Percentiles rank a stretch among this genome's conserved stretches.
Conservation (phyloP, 2,113 vertebrate genomes). For the Megaceryle torquata region DNA sequence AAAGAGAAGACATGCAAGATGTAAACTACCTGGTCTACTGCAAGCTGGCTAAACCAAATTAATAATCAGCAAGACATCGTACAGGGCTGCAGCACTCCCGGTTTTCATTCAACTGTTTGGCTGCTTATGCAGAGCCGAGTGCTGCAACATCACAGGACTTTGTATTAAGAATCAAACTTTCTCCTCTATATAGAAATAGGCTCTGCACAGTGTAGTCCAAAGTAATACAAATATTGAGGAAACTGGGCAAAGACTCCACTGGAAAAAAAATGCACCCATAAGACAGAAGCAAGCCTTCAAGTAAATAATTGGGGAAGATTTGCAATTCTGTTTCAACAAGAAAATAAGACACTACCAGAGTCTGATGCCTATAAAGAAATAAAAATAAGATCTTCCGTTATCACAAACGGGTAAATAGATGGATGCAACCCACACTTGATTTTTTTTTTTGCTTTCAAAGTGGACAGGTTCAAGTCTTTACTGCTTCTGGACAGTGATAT, state of each 20-base stretch:
- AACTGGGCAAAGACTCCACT: neutral
- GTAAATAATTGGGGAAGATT: neutral
- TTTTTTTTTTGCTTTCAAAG: neutral
- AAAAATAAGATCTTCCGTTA: neutral
- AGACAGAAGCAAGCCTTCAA: neutral
- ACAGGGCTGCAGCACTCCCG: neutral
- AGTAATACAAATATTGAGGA: neutral
- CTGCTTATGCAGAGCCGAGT: neutral
- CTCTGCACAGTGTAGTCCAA: neutral
- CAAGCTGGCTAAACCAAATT: neutral
- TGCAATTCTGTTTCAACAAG: neutral
- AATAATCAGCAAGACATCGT: rapidly evolving
- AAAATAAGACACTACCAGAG: neutral
- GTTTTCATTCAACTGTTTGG: neutral
- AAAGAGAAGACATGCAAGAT: neutral
- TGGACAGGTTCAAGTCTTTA: neutral
- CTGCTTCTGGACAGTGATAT: neutral
- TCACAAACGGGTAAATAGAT: neutral
- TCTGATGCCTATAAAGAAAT: neutral
- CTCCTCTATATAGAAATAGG: neutral
- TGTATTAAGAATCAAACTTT: neutral
- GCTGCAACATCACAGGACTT: neutral
- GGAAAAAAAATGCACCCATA: neutral
- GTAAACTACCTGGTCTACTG: neutral
- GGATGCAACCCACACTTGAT: neutral